Conservation (phyloP, 2,797 vertebrate species). For the Furcifer pardalis region DNA sequence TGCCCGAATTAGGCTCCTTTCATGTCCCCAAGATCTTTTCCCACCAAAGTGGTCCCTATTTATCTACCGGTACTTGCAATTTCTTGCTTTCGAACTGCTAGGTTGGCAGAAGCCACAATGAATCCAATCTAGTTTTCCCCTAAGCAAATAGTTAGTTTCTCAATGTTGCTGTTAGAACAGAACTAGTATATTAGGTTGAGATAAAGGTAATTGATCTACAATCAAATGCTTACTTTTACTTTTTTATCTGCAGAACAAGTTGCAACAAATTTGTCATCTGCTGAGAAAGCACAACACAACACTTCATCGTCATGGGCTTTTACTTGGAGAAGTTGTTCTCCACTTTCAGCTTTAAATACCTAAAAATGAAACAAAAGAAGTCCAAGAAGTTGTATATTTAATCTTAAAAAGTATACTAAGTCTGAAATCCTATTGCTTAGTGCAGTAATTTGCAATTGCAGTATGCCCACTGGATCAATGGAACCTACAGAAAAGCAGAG, state of each 20-base stretch:
- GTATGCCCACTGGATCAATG: no score
- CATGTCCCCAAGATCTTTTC: no score
- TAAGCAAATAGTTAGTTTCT: background rate
- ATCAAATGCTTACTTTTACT: slow-evolving; percentile 84
- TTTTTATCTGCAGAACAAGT: slow-evolving; percentile 93
- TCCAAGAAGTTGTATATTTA: background rate
- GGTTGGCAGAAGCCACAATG: no score
- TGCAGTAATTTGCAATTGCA: no score
- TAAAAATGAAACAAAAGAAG: slow-evolving; percentile 57
- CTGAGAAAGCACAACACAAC: slow-evolving; percentile 91
- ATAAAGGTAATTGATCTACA: background rate
- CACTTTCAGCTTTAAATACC: slow-evolving; percentile 92
- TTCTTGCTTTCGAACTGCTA: no score
- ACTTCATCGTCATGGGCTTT: slow-evolving; percentile 92
- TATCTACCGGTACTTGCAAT: no score
- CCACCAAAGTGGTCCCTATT: no score
- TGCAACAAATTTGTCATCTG: slow-evolving; percentile 87
- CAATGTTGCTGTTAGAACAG: background rate
- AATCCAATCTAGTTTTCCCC: background rate
- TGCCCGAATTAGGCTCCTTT: no score
- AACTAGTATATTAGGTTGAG: background rate
- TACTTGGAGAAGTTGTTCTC: slow-evolving; percentile 88
- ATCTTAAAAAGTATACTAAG: no score
- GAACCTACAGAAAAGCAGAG: no score
- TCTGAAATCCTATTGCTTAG: no score